These are phyloP conservation scores for Pongo abelii DNA, from an alignment of 2,113 vertebrate species.

Conservation along the genomic window DNA sequence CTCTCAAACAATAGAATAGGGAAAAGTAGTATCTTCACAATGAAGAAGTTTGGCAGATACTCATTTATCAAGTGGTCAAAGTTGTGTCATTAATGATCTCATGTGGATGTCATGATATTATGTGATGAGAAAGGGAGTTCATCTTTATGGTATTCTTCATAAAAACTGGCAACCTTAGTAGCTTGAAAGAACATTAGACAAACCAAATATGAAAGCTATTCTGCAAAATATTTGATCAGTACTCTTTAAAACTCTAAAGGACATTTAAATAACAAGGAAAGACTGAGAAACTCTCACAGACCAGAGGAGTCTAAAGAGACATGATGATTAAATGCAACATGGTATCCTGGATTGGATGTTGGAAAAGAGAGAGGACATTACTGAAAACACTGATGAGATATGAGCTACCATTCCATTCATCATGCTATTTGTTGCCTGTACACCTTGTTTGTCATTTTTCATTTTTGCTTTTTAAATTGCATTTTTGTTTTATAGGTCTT, in stretches of 20 bases:
- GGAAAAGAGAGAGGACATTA: neutral
- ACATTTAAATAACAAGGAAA: neutral
- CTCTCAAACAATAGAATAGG: neutral
- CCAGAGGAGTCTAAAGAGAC: neutral
- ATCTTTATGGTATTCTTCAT: neutral
- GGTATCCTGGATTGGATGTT: neutral
- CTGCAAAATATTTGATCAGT: neutral
- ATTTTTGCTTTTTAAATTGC: too few relatives aligned
- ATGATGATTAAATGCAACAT: neutral
- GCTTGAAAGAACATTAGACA: neutral
- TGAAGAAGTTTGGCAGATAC: neutral
- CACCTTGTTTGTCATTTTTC: too few relatives aligned
- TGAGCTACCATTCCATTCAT: too few relatives aligned
- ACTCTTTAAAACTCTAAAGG: neutral
- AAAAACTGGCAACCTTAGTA: neutral
- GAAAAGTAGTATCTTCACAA: neutral
- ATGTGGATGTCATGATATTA: neutral
- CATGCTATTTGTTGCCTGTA: too few relatives aligned
- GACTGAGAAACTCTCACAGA: neutral
- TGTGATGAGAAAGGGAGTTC: neutral
- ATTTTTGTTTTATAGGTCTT: too few relatives aligned
- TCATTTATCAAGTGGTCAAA: neutral
- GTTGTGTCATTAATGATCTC: neutral
- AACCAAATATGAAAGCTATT: neutral
- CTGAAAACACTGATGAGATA: too few relatives aligned